phyloP scores from a whole-genome alignment of 2,888 invertebrate genomes.

The Poecilobothrus nobilitatus region DNA sequence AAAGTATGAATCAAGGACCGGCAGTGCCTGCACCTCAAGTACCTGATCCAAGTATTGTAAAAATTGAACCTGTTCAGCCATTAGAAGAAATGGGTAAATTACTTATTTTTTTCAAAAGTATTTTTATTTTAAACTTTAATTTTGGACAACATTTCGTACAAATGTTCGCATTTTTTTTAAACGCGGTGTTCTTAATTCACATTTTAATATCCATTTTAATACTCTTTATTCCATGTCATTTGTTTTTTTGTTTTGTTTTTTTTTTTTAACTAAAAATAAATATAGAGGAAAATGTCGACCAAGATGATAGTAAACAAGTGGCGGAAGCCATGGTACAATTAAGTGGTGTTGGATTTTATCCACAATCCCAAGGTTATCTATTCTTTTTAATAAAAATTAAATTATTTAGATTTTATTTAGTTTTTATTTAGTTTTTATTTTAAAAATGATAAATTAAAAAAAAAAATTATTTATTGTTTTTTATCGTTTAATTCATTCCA shows the following conservation, averaged over 20 bases:
- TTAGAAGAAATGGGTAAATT: constrained; percentile 20
- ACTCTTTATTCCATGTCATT: not conserved
- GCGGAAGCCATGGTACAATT: constrained; percentile 71
- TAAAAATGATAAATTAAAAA: too few species aligned
- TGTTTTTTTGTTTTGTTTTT: constrained; percentile 14
- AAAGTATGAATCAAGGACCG: constrained; percentile 23
- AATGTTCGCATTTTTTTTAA: too few species aligned
- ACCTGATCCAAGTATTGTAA: constrained; percentile 19
- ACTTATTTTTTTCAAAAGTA: not conserved
- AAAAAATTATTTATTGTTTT: too few species aligned
- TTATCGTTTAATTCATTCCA: too few species aligned
- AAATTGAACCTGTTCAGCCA: constrained; percentile 20
- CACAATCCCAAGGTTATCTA: constrained; percentile 42
- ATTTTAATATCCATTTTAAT: too few species aligned
- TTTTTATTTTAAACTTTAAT: not conserved
- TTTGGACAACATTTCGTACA: too few species aligned
- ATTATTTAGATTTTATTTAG: constrained; percentile 18
- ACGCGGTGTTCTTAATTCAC: too few species aligned
- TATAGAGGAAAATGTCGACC: constrained; percentile 46
- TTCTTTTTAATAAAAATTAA: constrained; percentile 21
- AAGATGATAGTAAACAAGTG: constrained; percentile 59
- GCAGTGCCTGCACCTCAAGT: constrained; percentile 11
- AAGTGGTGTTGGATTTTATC: constrained; percentile 57
- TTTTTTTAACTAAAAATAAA: not conserved
- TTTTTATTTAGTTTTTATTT: constrained; percentile 11